Conservation (phyloP, 2,113 vertebrate genomes). For the Odocoileus hemionus region DNA sequence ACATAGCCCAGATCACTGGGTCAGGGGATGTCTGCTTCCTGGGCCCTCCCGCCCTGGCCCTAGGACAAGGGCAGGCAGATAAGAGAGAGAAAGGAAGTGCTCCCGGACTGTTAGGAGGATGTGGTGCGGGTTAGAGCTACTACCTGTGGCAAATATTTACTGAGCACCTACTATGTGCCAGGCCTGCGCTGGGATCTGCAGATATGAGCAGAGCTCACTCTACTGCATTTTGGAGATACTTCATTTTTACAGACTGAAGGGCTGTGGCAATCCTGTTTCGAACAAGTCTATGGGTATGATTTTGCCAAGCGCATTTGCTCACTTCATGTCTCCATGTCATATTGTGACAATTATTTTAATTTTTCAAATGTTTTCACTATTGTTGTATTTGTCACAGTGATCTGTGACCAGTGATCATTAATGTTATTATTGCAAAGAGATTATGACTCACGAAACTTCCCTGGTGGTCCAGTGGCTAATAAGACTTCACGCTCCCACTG, state of each 20-base stretch:
- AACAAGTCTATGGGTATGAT: neutral
- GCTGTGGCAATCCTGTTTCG: neutral
- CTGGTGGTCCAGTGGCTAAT: neutral
- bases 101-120: neutral
- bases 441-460: rapidly evolving
- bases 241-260: neutral
- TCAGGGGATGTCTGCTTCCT: neutral
- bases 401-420: neutral
- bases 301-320: neutral
- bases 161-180: neutral
- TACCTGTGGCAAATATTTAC: neutral
- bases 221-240: neutral
- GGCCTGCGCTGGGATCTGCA: neutral
- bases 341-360: no score
- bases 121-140: no score
- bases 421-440: neutral
- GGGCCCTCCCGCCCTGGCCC: neutral
- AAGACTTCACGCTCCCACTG: neutral
- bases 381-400: rapidly evolving
- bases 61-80: neutral
- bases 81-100: neutral
- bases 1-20: rapidly evolving
- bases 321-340: rapidly evolving
- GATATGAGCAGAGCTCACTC: neutral
- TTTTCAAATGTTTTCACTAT: neutral